Evolutionary conservation across 2,113 vertebrate genomes (phyloP), one percentile per base, ranked within the genome.

Genomic region (Microtus ochrogaster): DNA sequence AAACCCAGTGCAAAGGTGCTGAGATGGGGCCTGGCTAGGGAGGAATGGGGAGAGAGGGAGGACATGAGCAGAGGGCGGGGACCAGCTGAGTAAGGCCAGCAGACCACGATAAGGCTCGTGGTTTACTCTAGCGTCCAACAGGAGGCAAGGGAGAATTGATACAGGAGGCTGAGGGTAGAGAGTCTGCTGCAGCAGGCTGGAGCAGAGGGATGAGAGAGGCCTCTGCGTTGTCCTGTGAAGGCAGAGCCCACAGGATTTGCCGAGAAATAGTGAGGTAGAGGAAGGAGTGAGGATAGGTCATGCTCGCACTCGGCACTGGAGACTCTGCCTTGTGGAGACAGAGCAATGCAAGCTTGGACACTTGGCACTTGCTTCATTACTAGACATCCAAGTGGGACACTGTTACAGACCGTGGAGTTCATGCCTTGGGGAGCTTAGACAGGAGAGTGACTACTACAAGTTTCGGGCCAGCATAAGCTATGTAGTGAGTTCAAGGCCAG

Each of bases 291-390:
- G 78, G 76, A 52, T 33, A 70, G 55, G 47, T 33, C 58, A 70
- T 21, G 36, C 30, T 36, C 8, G 1, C 3, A 21, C 7, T 36
- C 7, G 86, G 72, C 17, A n/a, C 16, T 0, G 7, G 73, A 16
- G 65, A 14, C 41, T 11, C 1, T 87, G 90, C 63, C 63, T 70
- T 14, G 11, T 5, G 24, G 21, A 26, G 10, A 30, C 52, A 36
- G 77, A 74, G 65, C 16, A 87, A 6, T 33, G 78, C 33, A 7
- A 13, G 24, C 16, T 0, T 33, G 52, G 87, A 81, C 44, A 47
- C 0, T 2, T 16, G 49, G 4, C 2, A 0, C 30, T 16, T 19
- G 0, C 3, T 44, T n/a, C 7, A 1, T 49, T 26, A 36, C 7
- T 6, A 76, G 70, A 89, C 24, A 47, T 8, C 55, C 39, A 10